Base-by-base conservation (phyloP, 2,888 invertebrate species). In the Lissocephala sabroskyi region DNA sequence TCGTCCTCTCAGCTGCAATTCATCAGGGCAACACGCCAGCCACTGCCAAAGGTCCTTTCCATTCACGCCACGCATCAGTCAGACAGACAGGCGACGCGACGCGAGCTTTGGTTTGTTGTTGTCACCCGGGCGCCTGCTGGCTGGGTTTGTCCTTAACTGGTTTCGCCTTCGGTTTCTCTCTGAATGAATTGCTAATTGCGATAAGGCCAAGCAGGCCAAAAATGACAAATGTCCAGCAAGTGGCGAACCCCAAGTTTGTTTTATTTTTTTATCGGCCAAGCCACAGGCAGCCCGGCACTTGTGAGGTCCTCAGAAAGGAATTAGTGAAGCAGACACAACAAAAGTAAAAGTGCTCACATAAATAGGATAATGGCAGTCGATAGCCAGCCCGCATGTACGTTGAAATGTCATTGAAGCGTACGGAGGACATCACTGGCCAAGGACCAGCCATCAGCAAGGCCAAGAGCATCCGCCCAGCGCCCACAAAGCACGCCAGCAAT, bases 141-240 rank as follows among this genome's bases (percentile, higher is more conserved):
- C n/a, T n/a, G n/a, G n/a, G n/a, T n/a, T n/a, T n/a, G n/a, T n/a
- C n/a, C n/a, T n/a, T n/a, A n/a, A n/a, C n/a, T n/a, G n/a, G n/a
- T n/a, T n/a, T n/a, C n/a, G n/a, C n/a, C n/a, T n/a, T n/a, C n/a
- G n/a, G n/a, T n/a, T n/a, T n/a, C n/a, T n/a, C n/a, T n/a, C n/a
- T 55, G 66, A 65, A 73, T 73, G 67, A 70, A 58, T 65, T 61
- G 57, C 62, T 66, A 66, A 76, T 74, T 74, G 70, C 62, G 76
- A 76, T 73, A 75, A 76, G 68, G 58, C 56, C 43, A 45, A 50
- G 51, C 53, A 57, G 61, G 49, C 50, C 52, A 42, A 40, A 45
- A 47, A 57, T 63, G 70, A 63, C 56, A 64, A 65, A 73, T 63
- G 65, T 47, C n/a, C 23, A 23, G 3, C 7, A 7, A 23, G 23